phyloP scores from a whole-genome alignment of 2,113 vertebrate genomes.

The Rallus limicola region DNA sequence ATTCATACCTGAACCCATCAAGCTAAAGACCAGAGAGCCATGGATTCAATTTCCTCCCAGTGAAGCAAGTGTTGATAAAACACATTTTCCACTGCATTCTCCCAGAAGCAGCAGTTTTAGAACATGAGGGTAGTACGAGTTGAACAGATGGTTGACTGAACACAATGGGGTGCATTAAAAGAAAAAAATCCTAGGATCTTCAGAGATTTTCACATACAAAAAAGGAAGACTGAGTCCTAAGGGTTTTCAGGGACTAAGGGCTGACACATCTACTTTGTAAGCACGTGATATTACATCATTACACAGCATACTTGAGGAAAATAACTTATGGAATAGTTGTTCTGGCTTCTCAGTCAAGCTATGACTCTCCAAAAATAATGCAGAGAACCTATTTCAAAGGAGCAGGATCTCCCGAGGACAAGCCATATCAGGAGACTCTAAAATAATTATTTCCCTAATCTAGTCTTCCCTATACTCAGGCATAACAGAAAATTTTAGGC shows the following conservation, averaged over 20 bases:
- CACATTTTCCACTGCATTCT: neutral
- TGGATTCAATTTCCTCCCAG: neutral
- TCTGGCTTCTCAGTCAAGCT: neutral
- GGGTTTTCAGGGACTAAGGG: neutral
- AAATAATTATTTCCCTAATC: neutral
- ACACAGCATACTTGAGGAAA: neutral
- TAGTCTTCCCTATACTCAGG: neutral
- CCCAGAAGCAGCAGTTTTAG: neutral
- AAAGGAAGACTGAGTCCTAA: neutral
- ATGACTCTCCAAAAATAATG: neutral
- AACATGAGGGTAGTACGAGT: neutral
- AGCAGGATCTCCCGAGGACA: neutral
- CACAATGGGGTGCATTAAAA: neutral
- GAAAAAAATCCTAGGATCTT: neutral
- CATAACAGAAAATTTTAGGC: neutral
- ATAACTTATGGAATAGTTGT: neutral
- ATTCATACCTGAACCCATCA: constrained; percentile 22
- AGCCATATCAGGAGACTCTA: neutral
- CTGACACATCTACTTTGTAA: neutral
- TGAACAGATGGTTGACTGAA: neutral
- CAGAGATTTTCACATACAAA: neutral
- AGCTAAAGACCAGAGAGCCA: constrained; percentile 31
- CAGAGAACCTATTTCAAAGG: neutral
- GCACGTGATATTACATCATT: neutral
- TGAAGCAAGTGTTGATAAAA: neutral